phyloP scores from a whole-genome alignment of 2,888 invertebrate genomes.

The Apodemia hepburni region DNA sequence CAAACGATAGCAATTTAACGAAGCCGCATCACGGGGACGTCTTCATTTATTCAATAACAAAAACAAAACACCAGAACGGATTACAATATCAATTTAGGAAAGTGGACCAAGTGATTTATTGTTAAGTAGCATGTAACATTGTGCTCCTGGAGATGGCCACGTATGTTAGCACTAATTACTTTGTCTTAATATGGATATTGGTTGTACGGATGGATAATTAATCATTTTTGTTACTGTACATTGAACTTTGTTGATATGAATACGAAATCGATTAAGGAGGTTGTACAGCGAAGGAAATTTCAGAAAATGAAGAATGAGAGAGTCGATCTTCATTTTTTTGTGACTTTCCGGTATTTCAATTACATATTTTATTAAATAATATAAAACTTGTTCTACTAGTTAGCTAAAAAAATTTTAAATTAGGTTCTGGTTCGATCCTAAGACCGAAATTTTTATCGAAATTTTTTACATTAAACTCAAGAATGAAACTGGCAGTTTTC shows the following conservation, averaged over 20 bases:
- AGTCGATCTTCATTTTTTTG: no score
- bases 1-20: slow-evolving; percentile 73
- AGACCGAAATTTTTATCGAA: no score
- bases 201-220: slow-evolving; percentile 14
- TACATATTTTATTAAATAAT: no score
- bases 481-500: no score
- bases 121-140: slow-evolving; percentile 55
- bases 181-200: slow-evolving; percentile 24
- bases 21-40: slow-evolving; percentile 66
- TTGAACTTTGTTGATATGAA: slow-evolving; percentile 8
- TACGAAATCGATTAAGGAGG: neutral
- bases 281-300: no score
- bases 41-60: slow-evolving; percentile 76
- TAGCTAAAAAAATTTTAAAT: no score
- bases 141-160: slow-evolving; percentile 11
- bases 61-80: slow-evolving; percentile 61
- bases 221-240: slow-evolving; percentile 6
- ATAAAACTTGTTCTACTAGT: no score
- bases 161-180: slow-evolving; percentile 31
- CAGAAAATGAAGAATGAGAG: no score
- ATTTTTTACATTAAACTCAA: no score
- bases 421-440: no score
- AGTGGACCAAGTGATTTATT: slow-evolving; percentile 76
- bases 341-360: no score
- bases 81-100: slow-evolving; percentile 81